Base-by-base conservation (phyloP, 2,113 vertebrate genomes). In the Osmerus eperlanus region DNA sequence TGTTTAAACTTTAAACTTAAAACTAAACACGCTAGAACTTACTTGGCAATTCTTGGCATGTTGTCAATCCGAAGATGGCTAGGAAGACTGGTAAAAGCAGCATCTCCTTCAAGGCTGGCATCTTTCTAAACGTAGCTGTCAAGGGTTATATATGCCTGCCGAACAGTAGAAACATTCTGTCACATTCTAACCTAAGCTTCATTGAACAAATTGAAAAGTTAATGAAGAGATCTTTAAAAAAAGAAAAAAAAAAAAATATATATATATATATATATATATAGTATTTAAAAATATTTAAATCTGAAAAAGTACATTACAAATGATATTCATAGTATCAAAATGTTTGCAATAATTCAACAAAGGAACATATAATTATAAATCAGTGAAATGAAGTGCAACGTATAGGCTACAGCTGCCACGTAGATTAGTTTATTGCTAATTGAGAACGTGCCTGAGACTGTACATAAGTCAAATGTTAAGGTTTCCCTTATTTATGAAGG, bases 41-140 rank as follows among this genome's bases (percentile, higher is more conserved):
- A 90, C 85, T 91, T 84, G 83, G 83, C 68, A 91, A 76, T 68
- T 88, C 89, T 76, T 94, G 87, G 73, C 85, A 83, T n/a, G 81
- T 84, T 71, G 67, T 74, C 69, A 74, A 25, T 82, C 70, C 85
- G 52, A 85, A 76, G 51, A 90, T 51, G 73, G 47, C 72, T 78
- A 89, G 19, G 9, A 93, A 74, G 32, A 83, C 70, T 19, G 78
- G 65, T 76, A 87, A 82, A 81, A 87, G 76, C 85, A 90, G 79
- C 78, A 84, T 76, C 6, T 83, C 73, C 80, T 72, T 85, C 65
- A 56, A 68, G 76, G 71, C 70, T 78, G 84, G 76, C 81, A 88
- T 89, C 80, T 85, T 89, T 72, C 65, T 72, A 65, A 55, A 28
- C 73, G 73, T 73, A 47, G 68, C 55, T 52, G 58, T 79, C 70